Percentiles rank a stretch among this genome's conserved stretches.
phyloP scores from a whole-genome alignment of 2,113 vertebrate species.

The Rhynchopsitta pachyrhyncha region DNA sequence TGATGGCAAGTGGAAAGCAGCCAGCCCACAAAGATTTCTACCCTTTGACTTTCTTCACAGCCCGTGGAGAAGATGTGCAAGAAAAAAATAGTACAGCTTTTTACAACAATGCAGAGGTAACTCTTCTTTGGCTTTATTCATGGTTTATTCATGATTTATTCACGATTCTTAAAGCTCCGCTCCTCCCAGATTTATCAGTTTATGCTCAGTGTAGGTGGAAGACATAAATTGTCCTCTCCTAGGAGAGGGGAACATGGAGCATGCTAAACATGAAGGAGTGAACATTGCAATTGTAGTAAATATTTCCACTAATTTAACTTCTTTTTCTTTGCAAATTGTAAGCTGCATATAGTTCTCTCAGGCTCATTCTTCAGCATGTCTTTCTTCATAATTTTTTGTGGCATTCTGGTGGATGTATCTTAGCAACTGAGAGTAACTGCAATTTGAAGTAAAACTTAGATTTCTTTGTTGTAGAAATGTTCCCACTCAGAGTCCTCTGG shows the following conservation, averaged over 20 bases:
- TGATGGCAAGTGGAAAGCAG: conserved; percentile 98
- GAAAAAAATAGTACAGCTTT: conserved; percentile 99
- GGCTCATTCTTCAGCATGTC: conserved; percentile 36
- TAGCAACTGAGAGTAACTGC: conserved; percentile 52
- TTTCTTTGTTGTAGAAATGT: conserved; percentile 62
- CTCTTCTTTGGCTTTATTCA: not conserved
- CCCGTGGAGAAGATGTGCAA: conserved; percentile 96
- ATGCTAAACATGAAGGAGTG: not conserved
- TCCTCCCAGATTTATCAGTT: not conserved
- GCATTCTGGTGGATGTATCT: conserved; percentile 40
- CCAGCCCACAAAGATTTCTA: conserved; percentile 98
- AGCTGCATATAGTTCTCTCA: not conserved
- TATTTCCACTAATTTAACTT: conserved; percentile 1
- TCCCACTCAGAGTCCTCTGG: conserved; percentile 57
- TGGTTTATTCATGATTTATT: not conserved
- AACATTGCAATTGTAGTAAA: conserved; percentile 21
- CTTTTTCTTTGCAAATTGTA: not conserved
- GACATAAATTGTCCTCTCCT: not conserved
- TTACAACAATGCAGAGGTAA: conserved; percentile 99
- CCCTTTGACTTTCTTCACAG: conserved; percentile 97
- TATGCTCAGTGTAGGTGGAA: not conserved
- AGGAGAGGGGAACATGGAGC: not conserved
- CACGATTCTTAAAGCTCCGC: not conserved
- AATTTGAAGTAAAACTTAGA: conserved; percentile 52
- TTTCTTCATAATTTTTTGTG: conserved; percentile 44